Percentiles rank a stretch among this genome's conserved stretches.
Evolutionary conservation across 2,113 vertebrate species (phyloP).

Genomic region (Apteryx owenii): DNA sequence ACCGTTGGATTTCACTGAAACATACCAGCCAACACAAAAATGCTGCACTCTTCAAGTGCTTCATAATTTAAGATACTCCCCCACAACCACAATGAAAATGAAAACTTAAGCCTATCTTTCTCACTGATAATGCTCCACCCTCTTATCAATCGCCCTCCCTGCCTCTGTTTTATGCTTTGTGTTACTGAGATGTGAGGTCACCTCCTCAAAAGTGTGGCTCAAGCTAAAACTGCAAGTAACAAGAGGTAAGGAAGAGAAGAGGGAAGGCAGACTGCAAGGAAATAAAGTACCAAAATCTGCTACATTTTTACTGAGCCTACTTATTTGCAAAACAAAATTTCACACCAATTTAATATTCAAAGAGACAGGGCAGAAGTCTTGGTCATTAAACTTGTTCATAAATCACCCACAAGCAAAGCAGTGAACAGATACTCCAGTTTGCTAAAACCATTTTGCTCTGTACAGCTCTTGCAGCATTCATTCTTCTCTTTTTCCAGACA

Average conservation of each 20-base stretch:
- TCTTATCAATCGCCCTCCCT: not conserved
- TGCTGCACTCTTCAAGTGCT: not conserved
- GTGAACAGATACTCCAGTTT: rapidly evolving
- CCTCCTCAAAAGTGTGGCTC: not conserved
- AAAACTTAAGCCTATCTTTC: not conserved
- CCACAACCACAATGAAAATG: not conserved
- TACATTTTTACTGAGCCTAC: not conserved
- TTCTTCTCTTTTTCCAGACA: not conserved
- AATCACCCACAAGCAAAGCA: not conserved
- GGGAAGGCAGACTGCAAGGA: not conserved
- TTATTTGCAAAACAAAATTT: not conserved
- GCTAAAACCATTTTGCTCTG: not conserved
- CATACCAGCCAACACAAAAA: not conserved
- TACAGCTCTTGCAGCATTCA: not conserved
- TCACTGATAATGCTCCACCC: not conserved
- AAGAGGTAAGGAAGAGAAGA: not conserved
- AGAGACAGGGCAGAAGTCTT: not conserved
- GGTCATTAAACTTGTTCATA: not conserved
- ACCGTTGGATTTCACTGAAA: not conserved
- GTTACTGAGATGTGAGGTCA: not conserved
- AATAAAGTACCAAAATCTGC: not conserved
- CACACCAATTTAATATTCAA: rapidly evolving
- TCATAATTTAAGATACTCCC: not conserved
- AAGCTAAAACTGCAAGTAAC: not conserved
- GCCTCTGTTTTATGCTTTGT: not conserved